A percentile compares a stretch with the other conserved stretches of the same genome.
Evolutionary conservation across 2,888 invertebrate genomes (phyloP).

Genomic region (Apotomis betuletana): DNA sequence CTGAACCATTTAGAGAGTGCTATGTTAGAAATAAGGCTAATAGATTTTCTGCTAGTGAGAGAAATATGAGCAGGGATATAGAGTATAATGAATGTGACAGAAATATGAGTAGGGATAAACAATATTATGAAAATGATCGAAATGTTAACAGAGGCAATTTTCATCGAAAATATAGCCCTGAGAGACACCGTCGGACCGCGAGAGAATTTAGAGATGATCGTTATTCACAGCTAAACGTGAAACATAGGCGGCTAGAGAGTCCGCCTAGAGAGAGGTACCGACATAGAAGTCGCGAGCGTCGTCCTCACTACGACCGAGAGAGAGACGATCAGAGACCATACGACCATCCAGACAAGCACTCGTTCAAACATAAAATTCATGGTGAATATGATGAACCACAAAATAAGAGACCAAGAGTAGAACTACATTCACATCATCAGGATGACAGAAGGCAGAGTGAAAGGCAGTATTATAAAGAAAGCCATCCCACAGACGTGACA

Average conservation of each 20-base stretch:
- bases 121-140: conserved; percentile 47
- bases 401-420: conserved; percentile 58
- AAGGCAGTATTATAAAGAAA: conserved; percentile 43
- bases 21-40: conserved; percentile 47
- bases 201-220: conserved; percentile 52
- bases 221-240: conserved; percentile 51
- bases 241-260: conserved; percentile 56
- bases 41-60: conserved; percentile 45
- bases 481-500: conserved; percentile 44
- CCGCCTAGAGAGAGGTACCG: conserved; percentile 56
- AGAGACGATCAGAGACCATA: conserved; percentile 47
- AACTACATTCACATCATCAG: conserved; percentile 46
- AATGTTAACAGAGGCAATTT: conserved; percentile 52
- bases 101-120: conserved; percentile 8
- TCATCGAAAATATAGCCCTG: conserved; percentile 56
- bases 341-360: conserved; percentile 49
- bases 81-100: conserved; percentile 9
- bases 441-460: conserved; percentile 48
- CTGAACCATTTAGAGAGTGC: conserved; percentile 45
- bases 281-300: conserved; percentile 51
- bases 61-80: conserved; percentile 12
- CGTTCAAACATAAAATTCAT: conserved; percentile 56
- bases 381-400: conserved; percentile 59
- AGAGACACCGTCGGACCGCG: conserved; percentile 49
- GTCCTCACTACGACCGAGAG: conserved; percentile 48